Percentiles rank a stretch among this genome's conserved stretches.
Evolutionary conservation across 2,888 invertebrate genomes (phyloP).

Genomic region (Tuberolachnus salignus): DNA sequence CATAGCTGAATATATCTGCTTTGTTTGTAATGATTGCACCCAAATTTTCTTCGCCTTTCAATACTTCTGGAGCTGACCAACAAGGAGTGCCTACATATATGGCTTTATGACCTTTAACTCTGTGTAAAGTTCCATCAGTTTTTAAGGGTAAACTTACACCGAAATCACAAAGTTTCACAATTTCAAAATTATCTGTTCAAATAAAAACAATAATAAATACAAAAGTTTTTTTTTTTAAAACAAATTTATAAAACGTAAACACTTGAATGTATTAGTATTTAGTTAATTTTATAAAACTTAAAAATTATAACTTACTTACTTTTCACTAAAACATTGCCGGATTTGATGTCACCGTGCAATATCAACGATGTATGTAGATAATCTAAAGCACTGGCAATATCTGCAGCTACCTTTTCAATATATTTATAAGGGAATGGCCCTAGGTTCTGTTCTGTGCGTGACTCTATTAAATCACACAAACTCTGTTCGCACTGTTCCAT

Average conservation of each 20-base stretch:
- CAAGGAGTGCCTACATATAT: conserved; percentile 76
- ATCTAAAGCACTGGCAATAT: conserved; percentile 74
- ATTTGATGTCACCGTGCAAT: conserved; percentile 84
- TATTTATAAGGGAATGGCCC: conserved; percentile 70
- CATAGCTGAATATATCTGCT: conserved; percentile 81
- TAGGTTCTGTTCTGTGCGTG: conserved; percentile 66
- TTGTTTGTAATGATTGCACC: conserved; percentile 69
- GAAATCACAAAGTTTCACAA: conserved; percentile 83
- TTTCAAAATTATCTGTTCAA: conserved; percentile 69
- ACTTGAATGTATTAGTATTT: not conserved
- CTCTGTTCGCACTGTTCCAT: conserved; percentile 80
- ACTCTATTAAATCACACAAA: conserved; percentile 77
- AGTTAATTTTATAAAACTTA: too few species aligned
- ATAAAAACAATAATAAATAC: not conserved
- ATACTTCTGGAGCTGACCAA: conserved; percentile 82
- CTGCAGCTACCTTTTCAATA: conserved; percentile 72
- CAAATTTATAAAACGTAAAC: not conserved
- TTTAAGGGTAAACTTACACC: conserved; percentile 78
- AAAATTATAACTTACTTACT: conserved; percentile 59
- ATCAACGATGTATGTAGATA: conserved; percentile 78
- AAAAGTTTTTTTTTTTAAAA: not conserved
- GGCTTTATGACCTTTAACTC: conserved; percentile 64
- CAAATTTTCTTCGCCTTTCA: conserved; percentile 63
- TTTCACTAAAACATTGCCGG: conserved; percentile 79
- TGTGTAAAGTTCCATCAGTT: conserved; percentile 65